Base-by-base conservation (phyloP, 1,140 invertebrate species). In the Parapsyche elsis region DNA sequence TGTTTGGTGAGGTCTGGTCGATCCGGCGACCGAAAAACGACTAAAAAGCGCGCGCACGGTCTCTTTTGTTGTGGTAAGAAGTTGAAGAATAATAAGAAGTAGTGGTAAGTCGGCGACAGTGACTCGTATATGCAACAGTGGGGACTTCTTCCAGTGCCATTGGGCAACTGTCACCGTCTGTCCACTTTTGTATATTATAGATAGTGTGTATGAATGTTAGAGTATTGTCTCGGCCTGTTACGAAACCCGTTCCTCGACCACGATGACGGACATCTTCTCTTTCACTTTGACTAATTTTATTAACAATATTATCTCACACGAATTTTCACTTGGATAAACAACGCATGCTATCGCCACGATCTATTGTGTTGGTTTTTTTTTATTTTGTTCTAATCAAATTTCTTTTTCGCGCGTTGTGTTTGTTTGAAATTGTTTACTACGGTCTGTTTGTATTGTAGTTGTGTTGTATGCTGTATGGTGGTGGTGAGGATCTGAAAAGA, bases 1-100 rank as follows among this genome's bases (percentile, higher is more conserved):
- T 38, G 30, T 38, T n/a, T 38, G 30, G 30, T 38, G 30, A 38
- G 30, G 30, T 38, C 30, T 38, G 30, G 30, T 38, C 30, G 30
- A 4, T 38, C 10, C 77, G 77, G 30, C 21, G 64, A 30, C 24
- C 77, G 45, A 78, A 78, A 78, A 71, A 71, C 77, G 24, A 78
- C 77, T 78, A 71, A 64, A 45, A 64, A 67, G 64, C 64, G 23
- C 19, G 24, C 64, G 19, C 64, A 21, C 59, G 59, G 59, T 23
- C n/a, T 19, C 14, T 21, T 38, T 38, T 38, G 30, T 38, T 38
- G 30, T 38, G 30, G 21, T 9, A 61, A 61, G 59, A 61, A 61
- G 74, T 76, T 49, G 46, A 46, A 75, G 71, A 14, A 14, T 2
- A 53, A 53, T 53, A 12, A 16, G 49, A 12, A 14, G 49, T 38